Evolutionary conservation across 2,888 invertebrate species (phyloP), one percentile per base, ranked within the genome.

Genomic region (Malachius bipustulatus): DNA sequence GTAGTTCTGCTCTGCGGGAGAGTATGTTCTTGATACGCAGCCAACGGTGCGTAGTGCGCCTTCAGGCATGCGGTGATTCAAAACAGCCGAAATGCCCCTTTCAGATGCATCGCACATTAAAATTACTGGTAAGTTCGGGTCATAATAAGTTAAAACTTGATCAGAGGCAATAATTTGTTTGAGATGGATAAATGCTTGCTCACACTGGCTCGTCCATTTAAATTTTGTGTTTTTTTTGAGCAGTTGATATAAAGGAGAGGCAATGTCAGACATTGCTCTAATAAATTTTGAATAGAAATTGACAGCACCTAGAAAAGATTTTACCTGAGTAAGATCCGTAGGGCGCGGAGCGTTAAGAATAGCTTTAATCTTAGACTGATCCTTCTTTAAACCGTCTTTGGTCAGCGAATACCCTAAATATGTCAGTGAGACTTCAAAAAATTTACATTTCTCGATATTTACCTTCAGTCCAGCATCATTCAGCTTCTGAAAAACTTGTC

Each of bases 381-480:
- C n/a, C n/a, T n/a, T n/a, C 32, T 16, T 38, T 14, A 48, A 31
- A 9, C 49, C 47, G 8, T 45, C 37, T 26, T 36, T 43, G 4
- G 19, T 19, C n/a, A 50, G 43, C 2, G 15, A 33, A 29, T 43
- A 42, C 2, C 54, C 54, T n/a, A 62, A 42, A 44, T 56, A 60
- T 9, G 46, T 41, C n/a, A 57, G 42, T 38, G 52, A 40, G 1
- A 49, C 32, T 39, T 51, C 36, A 15, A 52, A 55, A 38, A 61
- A 56, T 8, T 40, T 32, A 46, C 57, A 59, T 38, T 59, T 60
- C 10, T 47, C 39, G 14, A 31, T 32, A 11, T 51, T 48, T 6
- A 57, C 41, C 4, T 43, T 53, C 10, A 52, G 44, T 3, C 51
- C 52, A 26, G 48, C 44, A 3, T 50, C 38, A 10, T 24, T 36